phyloP scores from a whole-genome alignment of 2,888 invertebrate species.

The Erpobdella octoculata region DNA sequence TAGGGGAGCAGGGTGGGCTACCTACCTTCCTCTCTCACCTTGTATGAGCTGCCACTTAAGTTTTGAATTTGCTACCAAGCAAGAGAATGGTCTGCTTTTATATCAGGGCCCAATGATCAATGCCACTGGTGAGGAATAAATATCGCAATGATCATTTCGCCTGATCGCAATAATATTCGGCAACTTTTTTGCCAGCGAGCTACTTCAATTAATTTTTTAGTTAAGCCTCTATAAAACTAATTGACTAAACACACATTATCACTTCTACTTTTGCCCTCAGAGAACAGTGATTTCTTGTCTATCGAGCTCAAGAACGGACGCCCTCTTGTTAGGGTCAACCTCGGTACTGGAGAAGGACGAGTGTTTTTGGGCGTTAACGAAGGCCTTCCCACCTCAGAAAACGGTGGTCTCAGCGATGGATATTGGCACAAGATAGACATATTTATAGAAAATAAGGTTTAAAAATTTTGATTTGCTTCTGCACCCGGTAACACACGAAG shows the following conservation, averaged over 20 bases:
- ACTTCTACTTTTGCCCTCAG: constrained; percentile 25
- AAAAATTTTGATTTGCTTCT: neutral
- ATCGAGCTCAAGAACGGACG: constrained; percentile 84
- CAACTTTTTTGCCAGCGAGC: neutral
- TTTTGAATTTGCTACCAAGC: constrained; percentile 84
- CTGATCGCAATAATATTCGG: neutral
- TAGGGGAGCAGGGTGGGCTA: constrained; percentile 89
- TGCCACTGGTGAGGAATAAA: neutral
- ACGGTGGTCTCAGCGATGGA: constrained; percentile 69
- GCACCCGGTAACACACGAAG: neutral
- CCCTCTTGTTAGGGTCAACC: constrained; percentile 59
- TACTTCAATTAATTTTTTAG: neutral
- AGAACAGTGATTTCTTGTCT: constrained; percentile 72
- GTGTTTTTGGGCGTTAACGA: constrained; percentile 33
- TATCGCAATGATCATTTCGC: neutral
- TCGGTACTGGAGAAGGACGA: constrained; percentile 33
- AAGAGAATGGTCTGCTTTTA: constrained; percentile 76
- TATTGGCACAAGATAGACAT: constrained; percentile 95
- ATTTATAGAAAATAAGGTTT: constrained; percentile 26
- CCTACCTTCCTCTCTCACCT: constrained; percentile 77
- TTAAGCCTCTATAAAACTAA: neutral
- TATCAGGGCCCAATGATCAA: constrained; percentile 74
- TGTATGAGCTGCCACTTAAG: constrained; percentile 89
- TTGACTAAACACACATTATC: too few species aligned
- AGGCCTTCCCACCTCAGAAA: neutral